These are phyloP conservation scores for Thomomys bottae DNA, from an alignment of 2,113 vertebrate genomes.

Conservation along the genomic window DNA sequence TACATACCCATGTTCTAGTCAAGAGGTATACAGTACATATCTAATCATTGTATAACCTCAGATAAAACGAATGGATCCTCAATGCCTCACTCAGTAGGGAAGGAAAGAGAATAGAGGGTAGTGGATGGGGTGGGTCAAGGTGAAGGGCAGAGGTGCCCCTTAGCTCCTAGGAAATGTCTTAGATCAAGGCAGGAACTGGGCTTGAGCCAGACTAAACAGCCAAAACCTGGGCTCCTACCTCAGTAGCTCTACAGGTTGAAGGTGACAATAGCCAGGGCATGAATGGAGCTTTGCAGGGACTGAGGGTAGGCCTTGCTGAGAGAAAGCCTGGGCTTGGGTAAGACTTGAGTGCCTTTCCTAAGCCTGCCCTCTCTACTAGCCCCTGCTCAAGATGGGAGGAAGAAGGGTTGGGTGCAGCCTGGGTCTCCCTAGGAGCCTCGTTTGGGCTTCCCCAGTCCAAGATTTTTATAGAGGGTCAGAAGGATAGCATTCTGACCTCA, in stretches of 20 bases:
- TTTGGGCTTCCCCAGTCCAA: background rate
- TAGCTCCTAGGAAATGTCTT: background rate
- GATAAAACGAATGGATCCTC: background rate
- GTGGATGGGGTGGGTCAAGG: background rate
- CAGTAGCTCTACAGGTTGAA: background rate
- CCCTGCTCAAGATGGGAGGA: background rate
- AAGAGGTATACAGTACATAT: no score
- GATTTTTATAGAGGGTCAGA: background rate
- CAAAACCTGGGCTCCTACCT: constrained; percentile 24
- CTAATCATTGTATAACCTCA: background rate
- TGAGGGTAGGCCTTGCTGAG: background rate
- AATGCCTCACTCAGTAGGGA: background rate
- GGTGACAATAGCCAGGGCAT: background rate
- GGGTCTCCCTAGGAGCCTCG: no score
- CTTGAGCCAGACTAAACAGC: constrained; percentile 53
- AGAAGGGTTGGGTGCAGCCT: background rate
- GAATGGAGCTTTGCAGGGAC: background rate
- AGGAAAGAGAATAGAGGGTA: background rate
- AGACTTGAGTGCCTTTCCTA: background rate
- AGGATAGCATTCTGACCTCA: no score
- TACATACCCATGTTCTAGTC: background rate
- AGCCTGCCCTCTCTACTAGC: background rate
- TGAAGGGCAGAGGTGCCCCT: background rate
- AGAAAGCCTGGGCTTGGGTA: background rate
- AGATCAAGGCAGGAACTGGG: background rate